Base-by-base conservation (phyloP, 2,888 invertebrate genomes). In the Bimastos eiseni region DNA sequence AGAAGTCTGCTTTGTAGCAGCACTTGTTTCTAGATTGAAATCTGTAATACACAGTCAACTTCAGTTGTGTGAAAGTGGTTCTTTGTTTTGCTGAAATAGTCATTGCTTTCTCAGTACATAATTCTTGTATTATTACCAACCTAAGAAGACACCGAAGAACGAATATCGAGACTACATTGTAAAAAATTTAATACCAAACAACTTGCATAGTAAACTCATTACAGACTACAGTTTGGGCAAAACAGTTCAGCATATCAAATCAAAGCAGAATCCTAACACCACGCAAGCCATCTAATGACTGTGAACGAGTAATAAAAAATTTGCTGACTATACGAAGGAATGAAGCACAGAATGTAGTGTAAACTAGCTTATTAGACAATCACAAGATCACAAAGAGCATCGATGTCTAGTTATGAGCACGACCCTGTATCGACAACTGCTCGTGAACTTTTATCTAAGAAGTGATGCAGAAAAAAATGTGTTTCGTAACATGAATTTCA, bases 181-280 rank as follows among this genome's bases (percentile, higher is more conserved):
- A 70, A 70, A 70, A 70, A 70, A 70, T 70, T 70, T 49, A 49
- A 49, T 49, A 70, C 30, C 70, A 70, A 5, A 70, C 30, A n/a
- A 70, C 30, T 70, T 70, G 70, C 70, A 70, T 70, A 70, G 70
- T n/a, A 70, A 70, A 70, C 70, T 70, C 70, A 70, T 30, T n/a
- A 70, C 70, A 70, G 70, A 70, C 70, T n/a, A 70, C 1, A 70
- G 5, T n/a, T 30, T 70, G 70, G 30, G 70, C 70, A 70, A 70
- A 70, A 30, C 8, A 38, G 49, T 30, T 41, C 33, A 49, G 89
- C 34, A 41, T n/a, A n/a, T 33, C 19, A 30, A 36, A 17, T 33
- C 41, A 49, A 89, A 89, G 44, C 89, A 37, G 37, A 44, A 49
- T 41, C 89, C 89, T 41, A 49, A 89, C 49, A 44, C 49, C 41